These are phyloP conservation scores for Chironomus tentans DNA, from an alignment of 2,888 invertebrate genomes.

Conservation along the genomic window DNA sequence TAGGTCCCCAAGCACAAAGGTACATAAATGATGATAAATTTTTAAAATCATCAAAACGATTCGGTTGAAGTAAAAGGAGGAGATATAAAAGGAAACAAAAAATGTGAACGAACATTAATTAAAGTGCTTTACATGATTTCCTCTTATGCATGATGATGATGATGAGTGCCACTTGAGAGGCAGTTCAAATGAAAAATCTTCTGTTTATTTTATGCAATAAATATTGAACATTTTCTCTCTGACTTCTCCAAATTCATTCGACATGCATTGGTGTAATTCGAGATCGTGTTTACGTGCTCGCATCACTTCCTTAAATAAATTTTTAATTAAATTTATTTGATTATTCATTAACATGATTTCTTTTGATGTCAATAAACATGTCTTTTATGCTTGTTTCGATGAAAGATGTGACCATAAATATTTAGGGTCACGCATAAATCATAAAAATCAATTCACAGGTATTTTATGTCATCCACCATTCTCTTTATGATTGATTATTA, in stretches of 20 bases:
- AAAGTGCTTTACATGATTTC: not conserved
- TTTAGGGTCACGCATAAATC: too few relatives aligned
- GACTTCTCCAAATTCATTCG: not conserved
- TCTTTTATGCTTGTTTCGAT: too few relatives aligned
- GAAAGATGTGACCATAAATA: too few relatives aligned
- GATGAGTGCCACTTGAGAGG: not conserved
- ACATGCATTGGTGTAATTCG: not conserved
- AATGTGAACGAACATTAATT: conserved; percentile 16
- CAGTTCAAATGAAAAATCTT: not conserved
- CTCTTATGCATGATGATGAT: not conserved
- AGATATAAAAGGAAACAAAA: not conserved
- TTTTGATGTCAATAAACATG: too few relatives aligned
- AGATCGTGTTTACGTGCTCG: conserved; percentile 14
- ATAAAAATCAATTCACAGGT: not conserved
- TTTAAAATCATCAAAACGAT: conserved; percentile 1
- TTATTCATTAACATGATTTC: not conserved
- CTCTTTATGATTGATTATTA: not conserved
- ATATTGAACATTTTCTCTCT: not conserved
- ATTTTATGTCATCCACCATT: not conserved
- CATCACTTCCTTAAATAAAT: conserved; percentile 12
- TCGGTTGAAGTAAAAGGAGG: not conserved
- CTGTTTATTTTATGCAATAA: conserved; percentile 12
- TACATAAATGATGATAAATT: conserved; percentile 14
- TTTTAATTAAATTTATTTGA: not conserved
- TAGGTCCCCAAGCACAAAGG: too few relatives aligned